Evolutionary conservation across 1,140 invertebrate genomes (phyloP).

Genomic region (Leguminivora glycinivorella): DNA sequence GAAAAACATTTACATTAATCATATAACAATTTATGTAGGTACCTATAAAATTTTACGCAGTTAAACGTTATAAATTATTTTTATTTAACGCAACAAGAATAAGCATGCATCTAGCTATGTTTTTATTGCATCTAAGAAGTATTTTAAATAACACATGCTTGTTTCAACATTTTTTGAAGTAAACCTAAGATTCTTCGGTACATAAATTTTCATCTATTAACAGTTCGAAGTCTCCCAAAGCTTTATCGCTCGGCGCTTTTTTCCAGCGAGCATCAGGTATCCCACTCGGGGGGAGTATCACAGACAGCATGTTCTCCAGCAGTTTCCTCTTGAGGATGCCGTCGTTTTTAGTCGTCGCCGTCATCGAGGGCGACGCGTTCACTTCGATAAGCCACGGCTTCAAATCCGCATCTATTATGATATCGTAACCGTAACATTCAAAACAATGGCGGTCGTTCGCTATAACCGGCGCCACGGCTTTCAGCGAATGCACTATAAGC

Average conservation of each 20-base stretch:
- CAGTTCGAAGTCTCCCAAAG: slow-evolving; percentile 93
- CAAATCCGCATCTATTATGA: slow-evolving; percentile 90
- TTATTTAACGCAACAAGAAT: too few relatives aligned
- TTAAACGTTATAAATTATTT: too few relatives aligned
- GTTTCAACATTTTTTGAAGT: too few relatives aligned
- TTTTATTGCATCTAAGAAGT: too few relatives aligned
- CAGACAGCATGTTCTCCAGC: slow-evolving; percentile 94
- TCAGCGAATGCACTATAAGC: slow-evolving; percentile 91
- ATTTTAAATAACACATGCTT: too few relatives aligned
- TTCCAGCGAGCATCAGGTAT: slow-evolving; percentile 94
- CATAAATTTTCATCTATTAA: slow-evolving; percentile 86
- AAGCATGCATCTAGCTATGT: too few relatives aligned
- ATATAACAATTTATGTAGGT: too few relatives aligned
- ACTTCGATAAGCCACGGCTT: slow-evolving; percentile 94
- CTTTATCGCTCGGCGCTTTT: slow-evolving; percentile 88
- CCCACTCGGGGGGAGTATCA: slow-evolving; percentile 93
- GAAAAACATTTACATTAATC: too few relatives aligned
- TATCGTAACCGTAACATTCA: slow-evolving; percentile 95
- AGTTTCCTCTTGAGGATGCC: slow-evolving; percentile 96
- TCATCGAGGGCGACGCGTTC: slow-evolving; percentile 96
- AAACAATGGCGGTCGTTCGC: slow-evolving; percentile 89
- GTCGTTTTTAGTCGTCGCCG: slow-evolving; percentile 96
- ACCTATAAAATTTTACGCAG: too few relatives aligned
- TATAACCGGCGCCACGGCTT: slow-evolving; percentile 89
- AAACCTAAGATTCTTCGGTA: neutral